Conservation (phyloP, 2,888 invertebrate genomes). For the Alentia gelatinosa region DNA sequence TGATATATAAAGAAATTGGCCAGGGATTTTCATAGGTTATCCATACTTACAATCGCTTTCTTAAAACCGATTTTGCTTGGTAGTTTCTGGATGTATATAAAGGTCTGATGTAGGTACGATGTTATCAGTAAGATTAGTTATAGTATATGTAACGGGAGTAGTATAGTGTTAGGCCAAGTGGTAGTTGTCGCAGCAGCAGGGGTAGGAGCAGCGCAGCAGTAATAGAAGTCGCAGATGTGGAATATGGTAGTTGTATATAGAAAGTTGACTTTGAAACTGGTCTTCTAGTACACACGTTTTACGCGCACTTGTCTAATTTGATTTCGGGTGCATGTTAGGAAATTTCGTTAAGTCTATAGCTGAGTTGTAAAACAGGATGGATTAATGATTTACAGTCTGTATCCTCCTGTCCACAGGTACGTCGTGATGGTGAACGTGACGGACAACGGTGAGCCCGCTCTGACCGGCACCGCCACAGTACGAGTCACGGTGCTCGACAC, state of each 20-base stretch:
- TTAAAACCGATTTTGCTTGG: too few species aligned
- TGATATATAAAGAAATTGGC: too few species aligned
- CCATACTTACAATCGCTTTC: too few species aligned
- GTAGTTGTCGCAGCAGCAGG: too few species aligned
- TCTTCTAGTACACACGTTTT: neutral
- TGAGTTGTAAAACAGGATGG: neutral
- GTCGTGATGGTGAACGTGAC: constrained; percentile 31
- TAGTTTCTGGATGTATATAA: too few species aligned
- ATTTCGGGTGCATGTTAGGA: neutral
- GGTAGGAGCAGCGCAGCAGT: too few species aligned
- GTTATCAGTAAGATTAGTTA: too few species aligned
- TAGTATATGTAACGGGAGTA: too few species aligned
- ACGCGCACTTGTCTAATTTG: neutral
- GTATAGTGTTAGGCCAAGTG: too few species aligned
- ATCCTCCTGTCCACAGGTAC: constrained; percentile 68
- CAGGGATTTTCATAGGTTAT: too few species aligned
- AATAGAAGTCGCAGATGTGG: too few species aligned
- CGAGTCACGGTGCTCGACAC: constrained; percentile 64
- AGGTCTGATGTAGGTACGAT: too few species aligned
- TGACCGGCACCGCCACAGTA: neutral
- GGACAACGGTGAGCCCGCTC: constrained; percentile 25
- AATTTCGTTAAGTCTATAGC: neutral
- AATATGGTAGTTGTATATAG: neutral
- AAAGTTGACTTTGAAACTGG: neutral
- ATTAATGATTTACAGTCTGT: neutral